Conservation (phyloP, 2,797 vertebrate species). For the Erpetoichthys calabaricus region DNA sequence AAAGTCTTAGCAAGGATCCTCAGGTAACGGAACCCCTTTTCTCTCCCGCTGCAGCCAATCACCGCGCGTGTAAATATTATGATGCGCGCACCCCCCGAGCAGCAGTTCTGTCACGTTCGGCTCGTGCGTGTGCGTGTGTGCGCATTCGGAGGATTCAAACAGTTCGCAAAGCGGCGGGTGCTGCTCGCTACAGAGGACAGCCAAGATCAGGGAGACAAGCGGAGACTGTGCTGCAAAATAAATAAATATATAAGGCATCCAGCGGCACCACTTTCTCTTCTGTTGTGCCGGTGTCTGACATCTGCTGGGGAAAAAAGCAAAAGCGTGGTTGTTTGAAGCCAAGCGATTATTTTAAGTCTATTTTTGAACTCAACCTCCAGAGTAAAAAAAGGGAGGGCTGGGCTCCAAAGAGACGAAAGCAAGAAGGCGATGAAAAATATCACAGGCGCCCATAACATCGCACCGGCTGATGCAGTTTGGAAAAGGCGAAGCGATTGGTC, state of each 20-base stretch:
- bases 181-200: slow-evolving; percentile 11
- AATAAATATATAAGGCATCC: slow-evolving; percentile 13
- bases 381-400: slow-evolving; percentile 31
- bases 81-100: too few relatives aligned
- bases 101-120: too few relatives aligned
- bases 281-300: slow-evolving; percentile 19
- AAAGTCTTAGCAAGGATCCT: too few relatives aligned
- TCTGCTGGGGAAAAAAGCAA: slow-evolving; percentile 27
- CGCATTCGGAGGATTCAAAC: slow-evolving; percentile 20
- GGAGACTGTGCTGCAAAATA: slow-evolving; percentile 1
- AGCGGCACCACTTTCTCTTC: slow-evolving; percentile 18
- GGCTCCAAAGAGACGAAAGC: slow-evolving; percentile 21
- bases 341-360: slow-evolving; percentile 40
- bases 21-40: too few relatives aligned
- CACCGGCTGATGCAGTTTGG: slow-evolving; percentile 19
- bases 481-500: too few relatives aligned
- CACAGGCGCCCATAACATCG: slow-evolving; percentile 22
- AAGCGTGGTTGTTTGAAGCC: slow-evolving; percentile 29
- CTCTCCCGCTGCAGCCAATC: too few relatives aligned
- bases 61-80: too few relatives aligned
- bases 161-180: slow-evolving; percentile 16
- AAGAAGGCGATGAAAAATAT: slow-evolving; percentile 38
- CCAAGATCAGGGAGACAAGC: slow-evolving; percentile 4
- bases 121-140: background rate
- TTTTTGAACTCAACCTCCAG: slow-evolving; percentile 29